Conservation (phyloP, 2,113 vertebrate species). For the Eonycteris spelaea region DNA sequence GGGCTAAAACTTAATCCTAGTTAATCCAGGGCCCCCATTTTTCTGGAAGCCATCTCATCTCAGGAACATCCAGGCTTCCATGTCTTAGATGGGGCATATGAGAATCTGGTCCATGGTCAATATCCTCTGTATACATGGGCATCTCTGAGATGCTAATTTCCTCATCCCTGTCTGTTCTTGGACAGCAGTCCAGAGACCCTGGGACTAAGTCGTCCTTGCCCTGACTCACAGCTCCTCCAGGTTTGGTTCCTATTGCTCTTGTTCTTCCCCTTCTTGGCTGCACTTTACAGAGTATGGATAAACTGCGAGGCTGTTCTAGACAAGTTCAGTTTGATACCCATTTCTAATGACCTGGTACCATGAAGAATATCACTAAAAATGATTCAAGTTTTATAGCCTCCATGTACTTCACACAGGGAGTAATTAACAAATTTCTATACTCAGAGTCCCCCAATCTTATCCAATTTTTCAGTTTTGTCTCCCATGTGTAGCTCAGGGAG, state of each 20-base stretch:
- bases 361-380: not conserved
- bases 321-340: not conserved
- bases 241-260: not conserved
- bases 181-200: not conserved
- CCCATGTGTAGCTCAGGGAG: not conserved
- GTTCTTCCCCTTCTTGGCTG: not conserved
- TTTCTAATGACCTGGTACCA: not conserved
- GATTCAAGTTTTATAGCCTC: not conserved
- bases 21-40: not conserved
- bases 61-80: not conserved
- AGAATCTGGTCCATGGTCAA: not conserved
- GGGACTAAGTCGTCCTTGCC: not conserved
- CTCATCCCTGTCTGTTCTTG: not conserved
- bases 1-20: not conserved
- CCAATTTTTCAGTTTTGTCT: not conserved
- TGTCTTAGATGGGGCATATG: not conserved
- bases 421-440: not conserved
- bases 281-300: not conserved
- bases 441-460: not conserved
- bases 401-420: not conserved
- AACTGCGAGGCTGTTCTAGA: not conserved
- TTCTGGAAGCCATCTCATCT: not conserved
- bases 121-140: not conserved
- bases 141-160: not conserved
- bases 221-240: not conserved